Base-by-base conservation (phyloP, 53 echinoderm and acorn worm genomes). In the Apostichopus leukothele region DNA sequence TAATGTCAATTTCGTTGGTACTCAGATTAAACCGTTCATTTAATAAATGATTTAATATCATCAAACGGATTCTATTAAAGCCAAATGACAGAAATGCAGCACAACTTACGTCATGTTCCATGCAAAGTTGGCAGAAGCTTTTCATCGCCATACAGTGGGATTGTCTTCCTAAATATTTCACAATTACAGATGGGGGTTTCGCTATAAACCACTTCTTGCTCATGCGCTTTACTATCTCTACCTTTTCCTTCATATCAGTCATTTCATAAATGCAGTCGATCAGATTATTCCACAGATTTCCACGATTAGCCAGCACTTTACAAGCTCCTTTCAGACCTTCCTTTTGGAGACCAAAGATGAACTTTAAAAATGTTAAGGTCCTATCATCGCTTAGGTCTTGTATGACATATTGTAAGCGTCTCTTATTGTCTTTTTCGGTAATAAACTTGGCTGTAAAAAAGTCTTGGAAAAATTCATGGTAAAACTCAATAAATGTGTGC, bases 181-280 rank as follows among this genome's bases (percentile, higher is more conserved):
- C 60, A 19, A 8, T 19, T 5, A 81, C 59, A 20, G 19, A 20
- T 81, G 81, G 81, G n/a, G 19, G 19, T 54, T 81, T 81, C 5
- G 11, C 22, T 22, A 51, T 5, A 1, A 57, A 50, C 60, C 59
- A 57, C 54, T 11, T n/a, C 4, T 26, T 25, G 9, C 59, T 7
- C 81, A 57, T 81, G 10, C 11, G 4, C 55, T 81, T 81, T 9
- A 54, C 1, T n/a, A 55, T 54, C 8, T 54, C 57, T 14, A 5
- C 23, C 12, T 81, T 81, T 57, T 20, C 20, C 18, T 81, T 55
- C 7, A 14, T 59, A 57, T 81, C 81, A 59, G 12, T 81, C 2
- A 59, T 55, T 81, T 81, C 81, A 55, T 81, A 59, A 11, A 81
- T 53, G 20, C 81, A 81, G 20, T 81, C 81, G 9, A 81, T 81